These are phyloP conservation scores for Myotis planiceps DNA, from an alignment of 2,797 vertebrate species.

Conservation along the genomic window DNA sequence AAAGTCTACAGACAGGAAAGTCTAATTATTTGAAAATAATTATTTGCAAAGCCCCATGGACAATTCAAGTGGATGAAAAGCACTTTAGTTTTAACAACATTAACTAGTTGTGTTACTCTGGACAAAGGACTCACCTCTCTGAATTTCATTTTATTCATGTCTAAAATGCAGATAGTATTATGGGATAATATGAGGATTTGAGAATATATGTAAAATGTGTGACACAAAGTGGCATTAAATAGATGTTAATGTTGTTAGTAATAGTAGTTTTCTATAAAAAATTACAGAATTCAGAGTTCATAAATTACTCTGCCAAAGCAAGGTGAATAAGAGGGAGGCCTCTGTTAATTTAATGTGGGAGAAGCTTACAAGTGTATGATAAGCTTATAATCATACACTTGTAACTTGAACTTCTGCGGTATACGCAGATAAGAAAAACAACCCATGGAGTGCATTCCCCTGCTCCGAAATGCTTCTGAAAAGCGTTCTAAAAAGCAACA, in stretches of 20 bases:
- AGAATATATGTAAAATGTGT: neutral
- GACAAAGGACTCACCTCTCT: neutral
- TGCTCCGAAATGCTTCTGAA: neutral
- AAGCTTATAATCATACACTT: neutral
- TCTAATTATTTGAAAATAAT: neutral
- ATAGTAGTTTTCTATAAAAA: neutral
- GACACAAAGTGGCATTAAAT: neutral
- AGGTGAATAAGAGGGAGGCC: neutral
- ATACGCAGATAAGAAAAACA: neutral
- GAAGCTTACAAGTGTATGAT: neutral
- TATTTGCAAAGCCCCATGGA: neutral
- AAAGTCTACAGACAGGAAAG: neutral
- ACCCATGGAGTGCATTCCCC: neutral
- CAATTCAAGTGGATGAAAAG: neutral
- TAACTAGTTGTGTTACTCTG: neutral
- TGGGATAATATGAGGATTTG: neutral
- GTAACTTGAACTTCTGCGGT: neutral
- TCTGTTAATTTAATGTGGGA: neutral
- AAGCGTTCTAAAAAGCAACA: neutral
- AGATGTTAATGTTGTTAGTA: neutral
- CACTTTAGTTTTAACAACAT: neutral
- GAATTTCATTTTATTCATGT: slow-evolving; percentile 32
- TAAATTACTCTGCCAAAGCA: neutral
- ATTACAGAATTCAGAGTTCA: neutral
- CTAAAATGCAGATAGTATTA: neutral